Evolutionary conservation across 2,113 vertebrate genomes (phyloP), one percentile per base, ranked within the genome.

Genomic region (Forbesichthys agassizii): DNA sequence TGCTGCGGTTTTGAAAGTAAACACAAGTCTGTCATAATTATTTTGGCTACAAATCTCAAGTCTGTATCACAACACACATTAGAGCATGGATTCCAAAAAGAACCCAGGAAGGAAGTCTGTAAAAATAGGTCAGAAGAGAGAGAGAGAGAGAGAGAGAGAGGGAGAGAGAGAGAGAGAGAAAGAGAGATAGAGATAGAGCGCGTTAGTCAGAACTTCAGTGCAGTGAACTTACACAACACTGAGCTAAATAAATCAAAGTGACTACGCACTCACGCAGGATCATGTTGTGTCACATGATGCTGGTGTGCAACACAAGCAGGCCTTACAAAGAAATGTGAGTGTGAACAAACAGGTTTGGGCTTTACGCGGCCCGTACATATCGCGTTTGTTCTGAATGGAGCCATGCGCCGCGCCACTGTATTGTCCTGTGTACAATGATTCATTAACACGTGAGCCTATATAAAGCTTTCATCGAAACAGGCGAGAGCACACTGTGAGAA

Each of bases 51-150:
- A 78, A 71, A 79, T 73, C 71, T 53, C 52, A 53, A 52, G 59
- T 59, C 59, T 48, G 56, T 54, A 71, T 64, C 67, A 60, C 51
- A 33, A 51, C 11, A 12, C 13, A 66, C 64, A 63, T 75, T 60
- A 70, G 66, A 56, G 81, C 75, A 84, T 82, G 84, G 81, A 81
- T 68, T 68, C 53, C 64, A 76, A 80, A 82, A 70, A 82, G 82
- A 81, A 27, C 27, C 13, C 68, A 71, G 11, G 65, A 61, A 69
- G 73, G 48, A 56, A 75, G 77, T 81, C 60, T 18, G 69, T 49
- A 70, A 89, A 27, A 87, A 77, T 84, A 75, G 82, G 82, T 85
- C 88, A 84, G 69, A 71, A 84, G 69, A 71, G 56, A 73, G 70
- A 20, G 77, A 73, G 4, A 27, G 16, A 56, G 54, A 20, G 56